Evolutionary conservation across 1,140 invertebrate genomes (phyloP).

Genomic region (Anoplolepis gracilipes): DNA sequence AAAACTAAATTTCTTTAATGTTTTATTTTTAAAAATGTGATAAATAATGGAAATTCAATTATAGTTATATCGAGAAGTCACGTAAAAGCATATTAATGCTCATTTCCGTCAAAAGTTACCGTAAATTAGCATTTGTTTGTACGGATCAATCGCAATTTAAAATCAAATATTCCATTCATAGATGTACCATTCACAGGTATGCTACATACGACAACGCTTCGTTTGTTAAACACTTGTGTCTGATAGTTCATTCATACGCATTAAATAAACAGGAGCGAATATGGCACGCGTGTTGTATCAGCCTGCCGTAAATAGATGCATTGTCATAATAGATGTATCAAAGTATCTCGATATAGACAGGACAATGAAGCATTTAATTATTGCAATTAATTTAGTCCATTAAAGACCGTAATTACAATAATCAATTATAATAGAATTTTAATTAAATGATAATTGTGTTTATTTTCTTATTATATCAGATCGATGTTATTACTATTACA

Average conservation of each 20-base stretch:
- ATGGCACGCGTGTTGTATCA: constrained; percentile 6
- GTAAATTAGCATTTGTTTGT: neutral
- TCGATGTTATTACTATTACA: neutral
- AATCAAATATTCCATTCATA: constrained; percentile 18
- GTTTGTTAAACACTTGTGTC: constrained; percentile 3
- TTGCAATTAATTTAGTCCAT: neutral
- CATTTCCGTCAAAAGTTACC: constrained; percentile 1
- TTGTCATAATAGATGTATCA: neutral
- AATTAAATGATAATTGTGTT: neutral
- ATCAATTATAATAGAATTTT: neutral
- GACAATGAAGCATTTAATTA: no score
- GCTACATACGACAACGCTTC: constrained; percentile 2
- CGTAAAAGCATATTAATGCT: neutral
- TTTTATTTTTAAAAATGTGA: neutral
- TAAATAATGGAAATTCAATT: constrained; percentile 36
- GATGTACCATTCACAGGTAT: constrained; percentile 12
- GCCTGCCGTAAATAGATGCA: constrained; percentile 4
- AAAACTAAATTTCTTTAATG: neutral
- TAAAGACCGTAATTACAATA: neutral
- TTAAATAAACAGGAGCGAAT: constrained; percentile 16
- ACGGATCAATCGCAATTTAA: constrained; percentile 7
- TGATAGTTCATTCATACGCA: constrained; percentile 24
- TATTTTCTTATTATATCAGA: neutral
- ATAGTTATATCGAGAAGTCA: no score
- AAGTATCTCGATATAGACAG: constrained; percentile 4